These are phyloP conservation scores for Danionella dracula DNA, from an alignment of 2,797 vertebrate genomes.

Conservation along the genomic window DNA sequence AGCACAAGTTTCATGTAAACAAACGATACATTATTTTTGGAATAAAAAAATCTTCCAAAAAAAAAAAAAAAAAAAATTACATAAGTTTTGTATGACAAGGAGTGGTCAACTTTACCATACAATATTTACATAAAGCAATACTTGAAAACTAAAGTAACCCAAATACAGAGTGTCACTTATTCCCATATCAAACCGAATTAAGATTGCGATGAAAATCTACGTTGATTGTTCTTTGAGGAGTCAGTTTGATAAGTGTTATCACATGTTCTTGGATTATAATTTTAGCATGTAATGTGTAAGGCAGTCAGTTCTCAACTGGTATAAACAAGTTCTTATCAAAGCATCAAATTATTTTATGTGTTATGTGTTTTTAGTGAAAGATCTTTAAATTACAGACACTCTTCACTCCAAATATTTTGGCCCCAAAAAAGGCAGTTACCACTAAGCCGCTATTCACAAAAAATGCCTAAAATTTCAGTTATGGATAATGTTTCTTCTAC, in stretches of 20 bases:
- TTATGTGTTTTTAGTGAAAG: no score
- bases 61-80: slow-evolving; percentile 4
- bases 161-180: slow-evolving; percentile 8
- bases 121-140: slow-evolving; percentile 28
- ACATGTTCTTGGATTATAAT: no score
- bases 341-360: not conserved
- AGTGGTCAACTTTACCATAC: slow-evolving; percentile 32
- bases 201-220: slow-evolving; percentile 19
- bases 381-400: no score
- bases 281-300: not conserved
- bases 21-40: slow-evolving; percentile 15
- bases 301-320: not conserved
- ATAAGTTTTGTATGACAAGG: slow-evolving; percentile 12
- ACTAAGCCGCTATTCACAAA: slow-evolving; percentile 13
- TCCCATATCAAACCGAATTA: not conserved
- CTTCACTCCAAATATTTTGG: not conserved
- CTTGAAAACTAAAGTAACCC: not conserved
- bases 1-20: slow-evolving; percentile 22
- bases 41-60: slow-evolving; percentile 19
- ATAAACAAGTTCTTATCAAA: not conserved
- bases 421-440: not conserved
- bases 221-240: no score
- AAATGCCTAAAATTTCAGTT: slow-evolving; percentile 36
- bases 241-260: no score
- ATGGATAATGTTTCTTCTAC: not conserved